Percentiles rank a stretch among this genome's conserved stretches.
Conservation (phyloP, 2,113 vertebrate genomes). For the Oncorhynchus kisutch region DNA sequence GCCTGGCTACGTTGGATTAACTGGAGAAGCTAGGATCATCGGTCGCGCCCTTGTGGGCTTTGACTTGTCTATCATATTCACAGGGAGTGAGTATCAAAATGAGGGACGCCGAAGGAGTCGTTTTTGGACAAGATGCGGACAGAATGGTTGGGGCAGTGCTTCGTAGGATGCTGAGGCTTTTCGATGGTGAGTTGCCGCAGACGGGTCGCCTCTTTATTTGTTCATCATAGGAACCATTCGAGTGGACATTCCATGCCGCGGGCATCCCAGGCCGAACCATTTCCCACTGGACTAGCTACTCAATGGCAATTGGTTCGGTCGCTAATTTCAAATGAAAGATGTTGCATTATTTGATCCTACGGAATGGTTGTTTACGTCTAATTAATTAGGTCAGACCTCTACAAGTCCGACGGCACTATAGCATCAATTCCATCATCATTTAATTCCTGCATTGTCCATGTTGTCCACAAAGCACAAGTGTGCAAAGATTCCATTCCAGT, state of each 20-base stretch:
- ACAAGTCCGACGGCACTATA: no score
- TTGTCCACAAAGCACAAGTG: no score
- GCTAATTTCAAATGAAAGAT: no score
- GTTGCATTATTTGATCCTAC: no score
- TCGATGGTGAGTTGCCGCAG: conserved; percentile 52
- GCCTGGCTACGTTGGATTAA: no score
- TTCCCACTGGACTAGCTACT: neutral
- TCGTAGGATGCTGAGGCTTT: conserved; percentile 23
- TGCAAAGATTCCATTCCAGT: no score
- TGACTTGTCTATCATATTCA: neutral
- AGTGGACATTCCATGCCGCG: neutral
- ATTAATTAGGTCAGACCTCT: no score
- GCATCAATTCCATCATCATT: no score
- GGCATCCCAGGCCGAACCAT: neutral
- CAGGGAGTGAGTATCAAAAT: neutral
- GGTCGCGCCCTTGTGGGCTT: neutral
- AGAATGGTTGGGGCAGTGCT: neutral
- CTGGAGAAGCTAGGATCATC: no score
- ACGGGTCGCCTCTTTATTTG: conserved; percentile 40
- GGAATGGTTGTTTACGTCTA: no score
- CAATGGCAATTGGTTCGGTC: no score
- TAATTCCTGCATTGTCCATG: no score
- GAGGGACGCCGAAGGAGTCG: neutral
- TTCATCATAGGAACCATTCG: conserved; percentile 6
- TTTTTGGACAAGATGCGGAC: neutral